Evolutionary conservation across 2,888 invertebrate genomes (phyloP), one percentile per base, ranked within the genome.

Genomic region (Cyclophora punctaria): DNA sequence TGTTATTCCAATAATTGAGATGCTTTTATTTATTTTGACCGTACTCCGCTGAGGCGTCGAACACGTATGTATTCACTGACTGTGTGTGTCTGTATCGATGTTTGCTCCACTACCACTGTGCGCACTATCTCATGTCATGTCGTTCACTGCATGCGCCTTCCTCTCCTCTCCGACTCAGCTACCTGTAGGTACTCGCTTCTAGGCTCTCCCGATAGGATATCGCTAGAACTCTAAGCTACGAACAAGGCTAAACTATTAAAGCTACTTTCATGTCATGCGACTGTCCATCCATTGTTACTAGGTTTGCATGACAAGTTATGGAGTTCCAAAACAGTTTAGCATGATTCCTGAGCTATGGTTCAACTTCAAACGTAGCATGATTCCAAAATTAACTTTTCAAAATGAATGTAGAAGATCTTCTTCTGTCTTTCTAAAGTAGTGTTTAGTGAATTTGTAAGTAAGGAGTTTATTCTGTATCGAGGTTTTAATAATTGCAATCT

Each of bases 21-120:
- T 87, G 86, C 85, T 88, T 87, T 88, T 85, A 81, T 84, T 87
- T 84, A 84, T 85, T 85, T 87, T 84, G 82, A 86, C 84, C 80
- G 83, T 80, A 86, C 86, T 85, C 84, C 78, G 83, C 84, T 82
- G 87, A 87, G 87, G 82, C 85, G 83, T 81, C 83, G 71, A 86
- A 77, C 87, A 88, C 87, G 87, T 88, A 88, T 84, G 88, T 88
- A 88, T 85, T 75, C 81, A 83, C 79, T 80, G 82, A 82, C 74
- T 81, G 82, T 86, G 83, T 86, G 83, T 87, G 84, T 87, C 80
- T 83, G 84, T 86, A 80, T 88, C 79, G 77, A 85, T 88, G 86
- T 87, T 82, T 84, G 79, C 83, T 77, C 81, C 83, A 84, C 85
- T 77, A 71, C 82, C 85, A 86, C 80, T 75, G 76, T 81, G 73